Evolutionary conservation across 2,797 vertebrate species (phyloP), one percentile per base, ranked within the genome.

Genomic region (Octomys mimax): DNA sequence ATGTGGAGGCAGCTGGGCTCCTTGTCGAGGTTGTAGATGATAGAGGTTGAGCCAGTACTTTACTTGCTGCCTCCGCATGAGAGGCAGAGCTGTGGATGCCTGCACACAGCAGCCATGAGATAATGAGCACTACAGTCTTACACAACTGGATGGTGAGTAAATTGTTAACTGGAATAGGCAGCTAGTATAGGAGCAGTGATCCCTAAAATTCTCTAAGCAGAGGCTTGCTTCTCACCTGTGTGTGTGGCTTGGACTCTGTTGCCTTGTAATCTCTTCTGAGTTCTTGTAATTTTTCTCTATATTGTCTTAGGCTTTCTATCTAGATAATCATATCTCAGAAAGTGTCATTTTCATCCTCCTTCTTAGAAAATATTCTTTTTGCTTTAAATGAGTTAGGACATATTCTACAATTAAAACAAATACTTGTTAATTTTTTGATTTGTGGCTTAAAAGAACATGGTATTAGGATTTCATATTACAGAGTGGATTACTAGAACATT

Each of bases 241-340:
- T 71, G 11, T 59, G 16, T 92, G 73, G n/a, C 62, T 90, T 95
- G 73, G 71, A 71, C 52, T 57, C 39, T 66, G 36, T 95, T 21
- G 89, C 24, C 7, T 78, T 39, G 22, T 24, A 39, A 66, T 81
- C 3, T 79, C n/a, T 83, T 82, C 28, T 59, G 49, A 96, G 19
- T 80, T 93, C 54, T 94, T 94, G 88, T 79, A 19, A 79, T 91
- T 89, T 42, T 7, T 78, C 24, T 75, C 19, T 91, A 86, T 88
- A 36, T 92, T 86, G 13, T 52, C 12, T 75, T 78, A 70, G 24
- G 10, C 57, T 87, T 87, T 89, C 64, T 95, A 39, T 33, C 46
- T n/a, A 46, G 19, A 19, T 3, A 89, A 42, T 13, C 1, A 33
- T 18, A 92, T 62, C 26, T 89, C 52, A 1, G 90, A 94, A 89